Conservation (phyloP, 2,888 invertebrate genomes). For the Hoplodrina blanda region DNA sequence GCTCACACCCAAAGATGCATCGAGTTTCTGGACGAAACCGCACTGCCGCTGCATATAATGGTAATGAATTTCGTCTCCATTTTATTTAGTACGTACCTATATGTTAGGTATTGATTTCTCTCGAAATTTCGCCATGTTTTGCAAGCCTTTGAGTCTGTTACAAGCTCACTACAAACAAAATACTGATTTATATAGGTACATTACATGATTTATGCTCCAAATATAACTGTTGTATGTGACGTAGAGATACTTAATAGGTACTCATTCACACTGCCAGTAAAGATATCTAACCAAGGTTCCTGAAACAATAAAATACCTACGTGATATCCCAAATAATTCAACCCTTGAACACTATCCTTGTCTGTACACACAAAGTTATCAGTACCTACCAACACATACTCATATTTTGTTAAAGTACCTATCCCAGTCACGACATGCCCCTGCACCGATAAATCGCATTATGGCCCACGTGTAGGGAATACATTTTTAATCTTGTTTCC, state of each 20-base stretch:
- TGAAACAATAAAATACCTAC: not conserved
- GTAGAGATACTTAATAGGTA: no score
- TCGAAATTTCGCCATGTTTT: conserved; percentile 45
- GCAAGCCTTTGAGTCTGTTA: conserved; percentile 26
- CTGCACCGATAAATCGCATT: conserved; percentile 89
- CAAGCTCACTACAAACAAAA: not conserved
- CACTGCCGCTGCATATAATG: conserved; percentile 83
- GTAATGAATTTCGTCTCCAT: conserved; percentile 87
- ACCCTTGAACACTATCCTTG: conserved; percentile 21
- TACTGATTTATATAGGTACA: not conserved
- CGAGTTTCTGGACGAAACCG: conserved; percentile 88
- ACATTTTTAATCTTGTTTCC: conserved; percentile 90
- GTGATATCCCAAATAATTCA: not conserved
- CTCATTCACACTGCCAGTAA: not conserved
- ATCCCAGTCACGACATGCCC: conserved; percentile 86
- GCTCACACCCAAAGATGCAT: conserved; percentile 88
- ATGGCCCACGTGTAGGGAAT: conserved; percentile 89
- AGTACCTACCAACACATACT: conserved; percentile 68
- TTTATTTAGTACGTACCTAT: conserved; percentile 61
- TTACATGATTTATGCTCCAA: not conserved
- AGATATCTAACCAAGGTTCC: not conserved
- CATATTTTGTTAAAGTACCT: conserved; percentile 75
- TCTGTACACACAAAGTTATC: conserved; percentile 69
- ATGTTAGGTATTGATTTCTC: conserved; percentile 55
- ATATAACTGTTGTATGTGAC: no score